Evolutionary conservation across 2,113 vertebrate species (phyloP).

Genomic region (Fulmarus glacialis): DNA sequence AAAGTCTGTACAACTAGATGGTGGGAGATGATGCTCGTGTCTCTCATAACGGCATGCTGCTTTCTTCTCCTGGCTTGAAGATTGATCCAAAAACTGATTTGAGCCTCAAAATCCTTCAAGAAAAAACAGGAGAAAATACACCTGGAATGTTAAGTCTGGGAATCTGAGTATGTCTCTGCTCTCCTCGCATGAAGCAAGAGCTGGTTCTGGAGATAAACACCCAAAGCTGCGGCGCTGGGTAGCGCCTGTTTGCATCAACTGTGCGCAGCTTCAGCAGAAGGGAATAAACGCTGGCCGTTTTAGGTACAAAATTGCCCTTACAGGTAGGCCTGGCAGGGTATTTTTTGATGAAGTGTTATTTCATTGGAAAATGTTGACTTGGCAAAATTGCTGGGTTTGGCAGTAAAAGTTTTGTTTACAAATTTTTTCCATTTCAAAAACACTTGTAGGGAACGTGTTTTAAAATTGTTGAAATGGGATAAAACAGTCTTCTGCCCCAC

Average conservation of each 20-base stretch:
- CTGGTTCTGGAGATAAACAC: not conserved
- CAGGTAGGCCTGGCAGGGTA: not conserved
- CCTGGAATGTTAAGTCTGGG: not conserved
- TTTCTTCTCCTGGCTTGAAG: not conserved
- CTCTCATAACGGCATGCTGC: accelerated
- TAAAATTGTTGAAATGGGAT: not conserved
- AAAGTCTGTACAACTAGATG: not conserved
- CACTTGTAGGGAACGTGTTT: not conserved
- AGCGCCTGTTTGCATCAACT: not conserved
- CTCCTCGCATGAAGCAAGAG: not conserved
- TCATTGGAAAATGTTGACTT: not conserved
- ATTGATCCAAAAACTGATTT: not conserved
- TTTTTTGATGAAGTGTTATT: not conserved
- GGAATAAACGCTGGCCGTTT: accelerated
- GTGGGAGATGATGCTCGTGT: not conserved
- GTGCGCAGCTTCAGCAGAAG: not conserved
- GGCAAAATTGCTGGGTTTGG: not conserved
- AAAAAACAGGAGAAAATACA: not conserved
- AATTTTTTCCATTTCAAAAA: not conserved
- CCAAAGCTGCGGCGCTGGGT: accelerated
- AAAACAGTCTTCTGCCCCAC: not conserved
- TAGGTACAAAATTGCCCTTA: not conserved
- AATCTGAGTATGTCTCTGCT: not conserved
- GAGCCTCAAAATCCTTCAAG: not conserved
- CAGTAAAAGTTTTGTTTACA: not conserved